Evolutionary conservation across 64 coral and sea anemone genomes (phyloP).

Genomic region (Actinia tenebrosa): DNA sequence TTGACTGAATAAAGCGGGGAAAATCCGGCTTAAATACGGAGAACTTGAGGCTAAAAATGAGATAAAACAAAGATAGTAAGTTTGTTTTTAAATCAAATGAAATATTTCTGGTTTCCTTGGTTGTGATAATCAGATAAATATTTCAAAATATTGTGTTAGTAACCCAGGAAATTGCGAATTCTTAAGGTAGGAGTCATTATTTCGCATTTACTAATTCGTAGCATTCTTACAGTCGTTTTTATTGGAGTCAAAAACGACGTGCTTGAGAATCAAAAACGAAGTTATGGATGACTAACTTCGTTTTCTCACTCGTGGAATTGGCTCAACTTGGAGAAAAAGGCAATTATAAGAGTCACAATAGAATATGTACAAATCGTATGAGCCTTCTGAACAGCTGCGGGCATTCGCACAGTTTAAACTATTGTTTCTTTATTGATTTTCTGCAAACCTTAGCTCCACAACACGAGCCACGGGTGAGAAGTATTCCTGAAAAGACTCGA

Average conservation of each 20-base stretch:
- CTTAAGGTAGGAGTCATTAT: background rate
- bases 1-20: background rate
- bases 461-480: conserved; percentile 6
- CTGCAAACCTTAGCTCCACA: conserved; percentile 12
- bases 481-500: conserved; percentile 2
- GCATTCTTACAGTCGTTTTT: background rate
- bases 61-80: background rate
- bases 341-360: conserved; percentile 38
- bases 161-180: background rate
- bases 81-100: background rate
- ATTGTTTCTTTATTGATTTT: conserved; percentile 54
- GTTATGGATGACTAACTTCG: background rate
- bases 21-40: background rate
- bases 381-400: conserved; percentile 51
- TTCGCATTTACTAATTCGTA: background rate
- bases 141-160: background rate
- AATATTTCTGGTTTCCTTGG: background rate
- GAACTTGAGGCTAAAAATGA: background rate
- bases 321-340: background rate
- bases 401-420: conserved; percentile 67
- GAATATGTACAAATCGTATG: conserved; percentile 60
- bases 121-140: background rate
- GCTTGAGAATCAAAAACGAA: background rate
- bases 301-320: conserved; percentile 4
- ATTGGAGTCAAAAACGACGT: background rate